Evolutionary conservation across 1,140 invertebrate genomes (phyloP), one percentile per base, ranked within the genome.

Genomic region (Brachionus rubens): DNA sequence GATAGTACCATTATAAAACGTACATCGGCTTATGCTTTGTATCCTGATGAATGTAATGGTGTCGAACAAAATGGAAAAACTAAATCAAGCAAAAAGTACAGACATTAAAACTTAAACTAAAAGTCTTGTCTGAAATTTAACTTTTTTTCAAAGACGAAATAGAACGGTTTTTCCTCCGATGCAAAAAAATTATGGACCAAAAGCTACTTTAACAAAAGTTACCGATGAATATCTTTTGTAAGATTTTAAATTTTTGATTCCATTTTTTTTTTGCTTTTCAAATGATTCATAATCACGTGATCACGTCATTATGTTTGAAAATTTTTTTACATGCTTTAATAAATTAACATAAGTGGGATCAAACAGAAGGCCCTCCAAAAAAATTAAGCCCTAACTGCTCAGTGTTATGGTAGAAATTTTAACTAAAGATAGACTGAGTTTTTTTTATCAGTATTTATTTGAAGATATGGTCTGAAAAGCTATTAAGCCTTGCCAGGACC

Each of bases 141-240:
- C 9, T 36, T 5, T 59, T 56, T 2, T 28, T 14, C 3, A 30
- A 19, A 54, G 48, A 41, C 48, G 48, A 4, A 10, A 43, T 28
- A 30, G 70, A 59, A 28, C 70, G 2, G 40, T 75, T 26, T 75
- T 33, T 47, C 19, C 70, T 54, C 47, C 70, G 24, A 30, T 41
- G 33, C 14, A 43, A 24, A 54, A 54, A 19, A 75, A 75, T 46
- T 75, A 54, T 46, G 70, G 70, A 14, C 70, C 70, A 24, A 75
- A 75, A 54, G 70, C 70, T 24, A 75, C 70, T 46, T 16, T 75
- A n/a, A 75, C 52, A 75, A 19, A 28, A 75, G 70, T 75, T 10
- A 75, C 47, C n/a, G 48, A 75, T 30, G 48, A 75, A 10, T 47
- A 75, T 46, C 36, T 75, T 36, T 28, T 75, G 70, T 75, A 59